Conservation (phyloP, 2,797 vertebrate species). For the Crenuchus spilurus region DNA sequence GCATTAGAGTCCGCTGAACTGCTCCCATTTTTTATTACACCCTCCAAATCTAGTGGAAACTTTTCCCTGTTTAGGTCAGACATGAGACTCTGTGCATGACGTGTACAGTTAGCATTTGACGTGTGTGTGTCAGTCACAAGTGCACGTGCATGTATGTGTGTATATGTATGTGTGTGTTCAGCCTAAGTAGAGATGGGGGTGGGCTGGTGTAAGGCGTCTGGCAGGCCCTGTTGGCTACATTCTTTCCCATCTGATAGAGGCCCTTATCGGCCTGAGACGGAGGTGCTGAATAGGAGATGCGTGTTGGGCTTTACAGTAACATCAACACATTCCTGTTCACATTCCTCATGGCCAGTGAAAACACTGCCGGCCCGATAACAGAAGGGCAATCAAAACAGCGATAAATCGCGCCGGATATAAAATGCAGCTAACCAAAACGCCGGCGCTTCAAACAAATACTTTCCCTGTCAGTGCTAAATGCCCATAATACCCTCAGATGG, state of each 20-base stretch:
- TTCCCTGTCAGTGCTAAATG: slow-evolving; percentile 54
- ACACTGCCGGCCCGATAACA: slow-evolving; percentile 64
- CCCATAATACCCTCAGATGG: slow-evolving; percentile 53
- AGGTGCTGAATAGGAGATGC: slow-evolving; percentile 64
- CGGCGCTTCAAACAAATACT: slow-evolving; percentile 64
- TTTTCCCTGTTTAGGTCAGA: slow-evolving; percentile 4
- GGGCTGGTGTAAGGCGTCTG: slow-evolving; percentile 48
- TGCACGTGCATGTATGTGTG: slow-evolving; percentile 17
- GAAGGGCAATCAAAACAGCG: slow-evolving; percentile 67
- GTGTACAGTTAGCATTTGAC: slow-evolving; percentile 5
- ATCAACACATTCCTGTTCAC: slow-evolving; percentile 69
- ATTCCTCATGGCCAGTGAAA: slow-evolving; percentile 67
- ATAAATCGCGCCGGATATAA: slow-evolving; percentile 67
- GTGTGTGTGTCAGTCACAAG: slow-evolving; percentile 2
- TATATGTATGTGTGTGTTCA: slow-evolving; percentile 27
- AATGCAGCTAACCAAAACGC: slow-evolving; percentile 61
- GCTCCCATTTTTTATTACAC: slow-evolving; percentile 11
- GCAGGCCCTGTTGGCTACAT: slow-evolving; percentile 55
- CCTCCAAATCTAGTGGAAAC: slow-evolving; percentile 24
- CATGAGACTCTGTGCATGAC: background rate
- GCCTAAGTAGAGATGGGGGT: slow-evolving; percentile 20
- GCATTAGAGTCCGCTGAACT: slow-evolving; percentile 37
- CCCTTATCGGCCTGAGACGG: slow-evolving; percentile 63
- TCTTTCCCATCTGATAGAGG: slow-evolving; percentile 67
- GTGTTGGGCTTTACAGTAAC: slow-evolving; percentile 65